Percentiles rank a stretch among this genome's conserved stretches.
Conservation (phyloP, 92 coral and sea anemone genomes). For the Paramuricea clavata region DNA sequence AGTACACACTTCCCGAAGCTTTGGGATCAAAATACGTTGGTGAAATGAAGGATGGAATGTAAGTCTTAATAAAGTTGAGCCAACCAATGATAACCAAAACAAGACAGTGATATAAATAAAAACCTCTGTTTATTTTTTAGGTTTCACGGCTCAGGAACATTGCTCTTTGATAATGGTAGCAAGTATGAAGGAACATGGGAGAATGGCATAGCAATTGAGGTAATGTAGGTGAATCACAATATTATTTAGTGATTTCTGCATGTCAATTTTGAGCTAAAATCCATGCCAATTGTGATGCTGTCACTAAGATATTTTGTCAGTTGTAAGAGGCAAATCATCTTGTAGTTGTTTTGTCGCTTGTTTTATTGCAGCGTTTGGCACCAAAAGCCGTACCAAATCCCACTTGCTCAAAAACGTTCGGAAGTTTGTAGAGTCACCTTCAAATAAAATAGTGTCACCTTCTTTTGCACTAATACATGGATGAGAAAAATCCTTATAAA, state of each 20-base stretch:
- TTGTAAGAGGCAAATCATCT: no score
- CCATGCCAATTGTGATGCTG: not conserved
- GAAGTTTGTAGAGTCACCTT: no score
- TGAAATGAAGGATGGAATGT: constrained; percentile 98
- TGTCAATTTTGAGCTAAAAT: no score
- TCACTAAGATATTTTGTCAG: not conserved
- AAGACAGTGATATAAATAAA: not conserved
- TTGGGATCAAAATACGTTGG: constrained; percentile 90
- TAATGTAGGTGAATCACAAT: constrained; percentile 42
- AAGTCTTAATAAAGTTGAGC: constrained; percentile 52
- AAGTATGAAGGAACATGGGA: constrained; percentile 94
- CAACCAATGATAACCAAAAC: not conserved
- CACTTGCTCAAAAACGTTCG: no score
- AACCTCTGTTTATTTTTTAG: constrained; percentile 40
- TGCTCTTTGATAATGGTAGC: constrained; percentile 93
- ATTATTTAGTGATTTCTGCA: no score
- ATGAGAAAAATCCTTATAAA: no score
- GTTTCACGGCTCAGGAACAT: constrained; percentile 97
- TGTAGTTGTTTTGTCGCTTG: no score
- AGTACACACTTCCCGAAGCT: constrained; percentile 85
- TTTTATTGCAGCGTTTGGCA: no score
- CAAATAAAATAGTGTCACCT: no score
- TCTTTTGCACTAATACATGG: no score
- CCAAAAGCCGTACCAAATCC: not conserved
- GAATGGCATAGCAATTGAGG: constrained; percentile 88